These are phyloP conservation scores for Oophaga pumilio DNA, from an alignment of 2,113 vertebrate genomes.

Conservation along the genomic window DNA sequence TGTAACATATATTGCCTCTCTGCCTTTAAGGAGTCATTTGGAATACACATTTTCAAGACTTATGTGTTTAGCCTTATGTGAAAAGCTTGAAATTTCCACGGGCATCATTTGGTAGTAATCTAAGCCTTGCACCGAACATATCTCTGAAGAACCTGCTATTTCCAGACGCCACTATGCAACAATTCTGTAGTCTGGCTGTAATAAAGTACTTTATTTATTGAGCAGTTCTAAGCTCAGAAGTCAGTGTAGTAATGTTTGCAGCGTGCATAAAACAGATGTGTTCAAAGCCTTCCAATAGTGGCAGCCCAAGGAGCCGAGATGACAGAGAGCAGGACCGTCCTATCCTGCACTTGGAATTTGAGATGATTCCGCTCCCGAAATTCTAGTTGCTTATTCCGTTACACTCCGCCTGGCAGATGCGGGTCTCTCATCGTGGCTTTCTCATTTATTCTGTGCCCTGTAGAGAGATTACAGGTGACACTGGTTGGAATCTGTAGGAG, in stretches of 20 bases:
- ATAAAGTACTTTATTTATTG: neutral
- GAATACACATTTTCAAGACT: no score
- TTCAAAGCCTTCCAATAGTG: neutral
- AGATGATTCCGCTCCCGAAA: neutral
- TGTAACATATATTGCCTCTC: no score
- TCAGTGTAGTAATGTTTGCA: neutral
- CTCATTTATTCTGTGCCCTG: slow-evolving; percentile 18
- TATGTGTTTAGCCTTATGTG: neutral
- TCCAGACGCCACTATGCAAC: neutral
- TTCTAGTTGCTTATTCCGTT: neutral
- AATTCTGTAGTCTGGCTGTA: neutral
- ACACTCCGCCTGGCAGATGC: neutral
- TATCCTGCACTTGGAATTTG: neutral
- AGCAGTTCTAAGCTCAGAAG: neutral
- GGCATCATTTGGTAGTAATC: neutral
- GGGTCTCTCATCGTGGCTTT: neutral
- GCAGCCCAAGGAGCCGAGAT: neutral
- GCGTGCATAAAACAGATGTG: neutral
- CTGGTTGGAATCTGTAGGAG: slow-evolving; percentile 9
- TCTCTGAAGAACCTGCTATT: neutral
- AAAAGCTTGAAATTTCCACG: neutral
- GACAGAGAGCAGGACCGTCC: neutral
- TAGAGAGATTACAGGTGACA: slow-evolving; percentile 36
- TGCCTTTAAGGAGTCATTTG: no score
- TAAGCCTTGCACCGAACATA: neutral